Percentiles rank a stretch among this genome's conserved stretches.
Evolutionary conservation across 2,888 invertebrate species (phyloP).

Genomic region (Aethes cnicana): DNA sequence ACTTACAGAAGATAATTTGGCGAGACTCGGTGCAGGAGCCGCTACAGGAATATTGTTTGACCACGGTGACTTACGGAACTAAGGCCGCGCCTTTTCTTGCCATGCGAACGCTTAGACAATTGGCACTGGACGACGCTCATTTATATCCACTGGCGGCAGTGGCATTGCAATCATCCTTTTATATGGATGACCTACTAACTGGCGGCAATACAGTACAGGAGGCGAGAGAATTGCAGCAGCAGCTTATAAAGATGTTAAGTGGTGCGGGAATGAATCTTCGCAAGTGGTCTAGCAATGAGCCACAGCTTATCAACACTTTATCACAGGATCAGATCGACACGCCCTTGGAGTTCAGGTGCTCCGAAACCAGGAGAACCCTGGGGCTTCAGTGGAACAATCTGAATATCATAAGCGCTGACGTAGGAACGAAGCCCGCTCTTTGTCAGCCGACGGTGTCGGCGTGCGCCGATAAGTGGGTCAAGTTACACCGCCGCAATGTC

Average conservation of each 20-base stretch:
- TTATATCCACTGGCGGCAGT: conserved; percentile 6
- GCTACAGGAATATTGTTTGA: neutral
- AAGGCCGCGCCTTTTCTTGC: conserved; percentile 21
- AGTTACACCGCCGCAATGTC: too few relatives aligned
- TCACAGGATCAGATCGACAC: neutral
- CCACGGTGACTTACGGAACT: neutral
- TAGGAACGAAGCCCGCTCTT: too few relatives aligned
- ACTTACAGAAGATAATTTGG: conserved; percentile 11
- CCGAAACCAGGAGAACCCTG: neutral
- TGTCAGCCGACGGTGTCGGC: too few relatives aligned
- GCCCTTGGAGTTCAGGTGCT: neutral
- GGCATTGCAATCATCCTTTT: conserved; percentile 5
- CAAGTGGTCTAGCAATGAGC: conserved; percentile 29
- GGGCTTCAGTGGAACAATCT: too few relatives aligned
- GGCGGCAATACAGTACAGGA: neutral
- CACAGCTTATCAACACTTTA: neutral
- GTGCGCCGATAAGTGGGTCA: too few relatives aligned
- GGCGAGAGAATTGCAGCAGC: conserved; percentile 1
- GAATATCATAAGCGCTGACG: too few relatives aligned
- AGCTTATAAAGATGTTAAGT: conserved; percentile 18
- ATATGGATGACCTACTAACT: conserved; percentile 18
- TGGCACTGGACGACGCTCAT: neutral
- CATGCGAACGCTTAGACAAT: conserved; percentile 16
- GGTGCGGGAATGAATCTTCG: conserved; percentile 31
- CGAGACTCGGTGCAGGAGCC: neutral